Conservation (phyloP, 2,888 invertebrate genomes). For the Dryadula phaetusa region DNA sequence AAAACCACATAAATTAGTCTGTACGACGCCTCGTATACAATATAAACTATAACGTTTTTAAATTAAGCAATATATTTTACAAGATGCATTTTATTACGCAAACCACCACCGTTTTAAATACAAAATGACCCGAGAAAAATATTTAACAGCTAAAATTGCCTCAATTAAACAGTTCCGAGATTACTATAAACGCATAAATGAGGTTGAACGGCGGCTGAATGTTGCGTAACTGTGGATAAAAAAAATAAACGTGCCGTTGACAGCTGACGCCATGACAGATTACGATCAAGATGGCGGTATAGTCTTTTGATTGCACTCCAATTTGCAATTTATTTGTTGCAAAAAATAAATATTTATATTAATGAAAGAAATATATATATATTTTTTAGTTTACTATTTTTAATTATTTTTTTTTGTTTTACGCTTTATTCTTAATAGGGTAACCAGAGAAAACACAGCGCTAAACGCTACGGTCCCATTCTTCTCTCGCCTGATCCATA, state of each 20-base stretch:
- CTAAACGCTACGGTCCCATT: too few species aligned
- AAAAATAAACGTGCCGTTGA: conserved; percentile 49
- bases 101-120: conserved; percentile 25
- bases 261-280: conserved; percentile 49
- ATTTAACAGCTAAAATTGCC: conserved; percentile 43
- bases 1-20: conserved; percentile 17
- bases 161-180: conserved; percentile 41
- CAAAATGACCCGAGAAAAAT: conserved; percentile 34
- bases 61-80: conserved; percentile 31
- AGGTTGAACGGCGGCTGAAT: conserved; percentile 39
- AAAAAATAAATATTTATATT: not conserved
- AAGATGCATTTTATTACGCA: conserved; percentile 31
- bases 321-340: conserved; percentile 28
- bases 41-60: conserved; percentile 18
- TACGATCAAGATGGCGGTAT: conserved; percentile 42
- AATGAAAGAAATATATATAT: too few species aligned
- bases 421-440: too few species aligned
- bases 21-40: not conserved
- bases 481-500: too few species aligned
- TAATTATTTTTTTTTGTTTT: too few species aligned
- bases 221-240: conserved; percentile 50
- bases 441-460: too few species aligned
- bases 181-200: conserved; percentile 42
- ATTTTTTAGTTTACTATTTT: too few species aligned
- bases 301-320: conserved; percentile 38